A percentile compares a stretch with the other conserved stretches of the same genome.
phyloP scores from a whole-genome alignment of 2,888 invertebrate genomes.

The Thyatira batis region DNA sequence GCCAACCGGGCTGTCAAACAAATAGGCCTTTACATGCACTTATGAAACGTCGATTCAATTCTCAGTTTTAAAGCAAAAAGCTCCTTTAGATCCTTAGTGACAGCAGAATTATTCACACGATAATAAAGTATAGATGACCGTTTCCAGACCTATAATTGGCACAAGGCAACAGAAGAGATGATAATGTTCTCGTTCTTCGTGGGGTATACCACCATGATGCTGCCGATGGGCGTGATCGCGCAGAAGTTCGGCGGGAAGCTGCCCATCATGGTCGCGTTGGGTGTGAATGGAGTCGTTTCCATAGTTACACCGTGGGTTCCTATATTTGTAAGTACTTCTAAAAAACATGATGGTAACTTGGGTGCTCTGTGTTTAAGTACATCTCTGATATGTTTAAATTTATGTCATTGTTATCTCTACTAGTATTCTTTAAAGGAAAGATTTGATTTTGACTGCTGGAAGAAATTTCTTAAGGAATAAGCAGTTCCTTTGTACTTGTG shows the following conservation, averaged over 20 bases:
- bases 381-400: too few relatives aligned
- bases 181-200: conserved; percentile 78
- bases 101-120: background rate
- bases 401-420: too few relatives aligned
- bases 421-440: too few relatives aligned
- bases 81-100: background rate
- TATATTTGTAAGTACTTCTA: conserved; percentile 49
- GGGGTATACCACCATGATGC: conserved; percentile 77
- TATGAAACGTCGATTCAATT: too few relatives aligned
- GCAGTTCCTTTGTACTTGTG: too few relatives aligned
- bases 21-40: too few relatives aligned
- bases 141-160: conserved; percentile 60
- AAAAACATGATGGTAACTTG: too few relatives aligned
- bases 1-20: too few relatives aligned
- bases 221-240: conserved; percentile 82
- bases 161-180: conserved; percentile 59
- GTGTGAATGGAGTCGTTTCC: conserved; percentile 52
- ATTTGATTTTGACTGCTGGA: too few relatives aligned
- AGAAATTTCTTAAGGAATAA: too few relatives aligned
- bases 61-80: too few relatives aligned
- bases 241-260: conserved; percentile 84
- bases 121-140: background rate
- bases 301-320: conserved; percentile 60
- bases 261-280: conserved; percentile 70
- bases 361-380: too few relatives aligned